Base-by-base conservation (phyloP, 2,888 invertebrate genomes). In the Drosophila melanocephala region DNA sequence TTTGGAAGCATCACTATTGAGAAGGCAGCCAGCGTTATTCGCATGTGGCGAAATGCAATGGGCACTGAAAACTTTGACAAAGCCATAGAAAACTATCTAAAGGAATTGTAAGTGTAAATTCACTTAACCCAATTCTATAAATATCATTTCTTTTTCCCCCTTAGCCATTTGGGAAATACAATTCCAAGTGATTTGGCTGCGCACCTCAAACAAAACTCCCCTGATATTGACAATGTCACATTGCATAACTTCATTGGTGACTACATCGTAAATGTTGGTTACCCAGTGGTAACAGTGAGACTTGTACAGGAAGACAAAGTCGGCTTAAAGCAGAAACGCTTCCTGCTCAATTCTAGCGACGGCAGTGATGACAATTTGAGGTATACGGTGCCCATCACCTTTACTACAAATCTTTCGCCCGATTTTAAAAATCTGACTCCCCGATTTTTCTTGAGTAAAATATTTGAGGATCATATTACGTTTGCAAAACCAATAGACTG, bases 251-350 rank as follows among this genome's bases (percentile, higher is more conserved):
- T 93, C 22, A 85, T 93, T 26, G 93, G 93, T 72, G 95, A 95
- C 5, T 97, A 96, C 96, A 95, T 96, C n/a, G 94, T 94, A 52
- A 95, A 95, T 79, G 93, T 95, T 14, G 96, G 96, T 0, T 96
- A 95, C 84, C 96, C 96, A 0, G 94, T 96, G 2, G 92, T 96
- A 1, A 94, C 91, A 1, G 95, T 96, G 0, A 76, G 61, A 7
- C 39, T 79, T 0, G 56, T 14, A 2, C 1, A 26, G 0, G 62
- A 79, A 10, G 66, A 72, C 2, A 58, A 39, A 0, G 67, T 89
- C 0, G 53, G 7, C 0, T 22, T 92, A 4, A 51, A 51, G 4
- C 93, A 93, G 63, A 59, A 73, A 26, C 84, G 92, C 10, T 93
- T 92, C 35, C 71, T 92, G 16, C 60, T 87, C 0, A 76, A 83